These are phyloP conservation scores for Peromyscus californicus DNA, from an alignment of 2,113 vertebrate genomes.

Conservation along the genomic window DNA sequence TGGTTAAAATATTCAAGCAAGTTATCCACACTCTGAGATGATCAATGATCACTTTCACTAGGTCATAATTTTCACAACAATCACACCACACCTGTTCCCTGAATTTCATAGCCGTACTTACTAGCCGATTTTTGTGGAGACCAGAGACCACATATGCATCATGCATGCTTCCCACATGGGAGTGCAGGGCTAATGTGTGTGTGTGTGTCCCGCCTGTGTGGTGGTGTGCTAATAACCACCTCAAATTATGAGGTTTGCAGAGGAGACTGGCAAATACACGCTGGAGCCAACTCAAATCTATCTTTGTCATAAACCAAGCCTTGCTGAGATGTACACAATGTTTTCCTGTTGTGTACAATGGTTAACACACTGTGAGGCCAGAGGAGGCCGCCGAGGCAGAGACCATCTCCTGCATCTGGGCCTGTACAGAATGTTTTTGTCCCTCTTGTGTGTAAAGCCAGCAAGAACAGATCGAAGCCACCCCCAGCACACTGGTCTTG, in stretches of 20 bases:
- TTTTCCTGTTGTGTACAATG: too few relatives aligned
- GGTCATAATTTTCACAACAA: too few relatives aligned
- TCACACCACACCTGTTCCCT: rapidly evolving
- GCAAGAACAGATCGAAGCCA: too few relatives aligned
- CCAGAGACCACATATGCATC: not conserved
- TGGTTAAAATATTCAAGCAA: not conserved
- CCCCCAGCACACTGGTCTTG: not conserved
- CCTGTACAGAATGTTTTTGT: not conserved
- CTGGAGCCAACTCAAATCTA: not conserved
- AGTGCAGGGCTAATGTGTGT: not conserved
- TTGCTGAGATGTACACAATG: not conserved
- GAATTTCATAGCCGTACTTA: not conserved
- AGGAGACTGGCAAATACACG: not conserved
- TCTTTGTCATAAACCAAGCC: not conserved
- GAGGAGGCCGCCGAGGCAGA: not conserved
- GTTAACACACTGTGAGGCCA: not conserved
- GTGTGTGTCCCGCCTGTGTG: not conserved
- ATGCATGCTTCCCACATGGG: rapidly evolving
- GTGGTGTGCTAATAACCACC: too few relatives aligned
- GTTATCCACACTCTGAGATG: too few relatives aligned
- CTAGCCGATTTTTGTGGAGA: not conserved
- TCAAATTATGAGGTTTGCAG: not conserved
- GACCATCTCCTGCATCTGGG: not conserved
- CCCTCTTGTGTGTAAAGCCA: not conserved
- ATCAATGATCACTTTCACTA: not conserved